phyloP scores from a whole-genome alignment of 1,140 invertebrate genomes.

The Drosophila mayri region DNA sequence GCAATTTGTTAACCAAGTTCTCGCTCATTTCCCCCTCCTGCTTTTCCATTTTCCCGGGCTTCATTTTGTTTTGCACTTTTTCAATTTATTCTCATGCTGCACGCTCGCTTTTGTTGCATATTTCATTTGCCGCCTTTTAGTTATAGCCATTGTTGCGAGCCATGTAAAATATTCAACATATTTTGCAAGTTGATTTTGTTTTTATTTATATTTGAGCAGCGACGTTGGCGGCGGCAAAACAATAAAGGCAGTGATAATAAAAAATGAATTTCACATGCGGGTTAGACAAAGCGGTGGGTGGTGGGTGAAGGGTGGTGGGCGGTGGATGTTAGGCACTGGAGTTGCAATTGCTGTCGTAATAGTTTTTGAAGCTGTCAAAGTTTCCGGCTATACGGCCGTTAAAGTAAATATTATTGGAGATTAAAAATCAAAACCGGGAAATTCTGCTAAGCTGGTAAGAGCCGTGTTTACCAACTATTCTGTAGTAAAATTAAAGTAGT shows the following conservation, averaged over 20 bases:
- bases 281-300: slow-evolving; percentile 15
- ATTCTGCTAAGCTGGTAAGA: neutral
- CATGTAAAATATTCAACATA: slow-evolving; percentile 80
- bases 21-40: slow-evolving; percentile 13
- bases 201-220: slow-evolving; percentile 45
- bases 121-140: slow-evolving; percentile 80
- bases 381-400: slow-evolving; percentile 12
- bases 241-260: slow-evolving; percentile 74
- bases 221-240: slow-evolving; percentile 49
- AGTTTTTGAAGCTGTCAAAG: slow-evolving; percentile 32
- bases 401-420: slow-evolving; percentile 33
- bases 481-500: neutral
- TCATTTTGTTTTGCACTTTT: slow-evolving; percentile 42
- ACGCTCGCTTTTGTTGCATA: slow-evolving; percentile 79
- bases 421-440: neutral
- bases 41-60: slow-evolving; percentile 7
- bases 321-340: neutral
- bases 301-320: neutral
- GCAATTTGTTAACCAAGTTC: slow-evolving; percentile 79
- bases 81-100: slow-evolving; percentile 74
- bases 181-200: slow-evolving; percentile 76
- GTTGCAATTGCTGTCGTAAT: slow-evolving; percentile 30
- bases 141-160: slow-evolving; percentile 67
- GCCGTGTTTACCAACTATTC: too few species aligned
- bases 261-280: slow-evolving; percentile 78